Percentiles rank a stretch among this genome's conserved stretches.
Evolutionary conservation across 2,888 invertebrate species (phyloP).

Genomic region (Pharmacophagus antenor): DNA sequence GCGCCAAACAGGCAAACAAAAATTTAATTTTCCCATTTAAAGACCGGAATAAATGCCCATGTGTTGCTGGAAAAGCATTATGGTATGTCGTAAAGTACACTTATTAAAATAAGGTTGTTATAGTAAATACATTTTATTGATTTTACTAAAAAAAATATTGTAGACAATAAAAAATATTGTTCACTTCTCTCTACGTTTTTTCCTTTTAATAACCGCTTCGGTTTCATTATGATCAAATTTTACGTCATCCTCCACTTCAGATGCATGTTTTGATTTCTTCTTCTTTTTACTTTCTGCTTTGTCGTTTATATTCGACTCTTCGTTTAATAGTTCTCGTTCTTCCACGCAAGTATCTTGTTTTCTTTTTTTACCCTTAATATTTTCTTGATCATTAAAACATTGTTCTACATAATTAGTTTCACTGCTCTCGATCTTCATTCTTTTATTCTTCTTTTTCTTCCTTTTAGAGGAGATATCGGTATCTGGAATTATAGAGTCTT

Average conservation of each 20-base stretch:
- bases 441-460: slow-evolving; percentile 43
- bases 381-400: not conserved
- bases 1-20: too few species aligned
- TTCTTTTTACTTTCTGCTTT: slow-evolving; percentile 24
- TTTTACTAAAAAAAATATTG: too few species aligned
- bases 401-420: not conserved
- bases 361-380: slow-evolving; percentile 29
- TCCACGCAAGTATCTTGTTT: slow-evolving; percentile 26
- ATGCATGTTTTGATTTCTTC: slow-evolving; percentile 23
- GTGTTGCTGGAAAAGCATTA: too few species aligned
- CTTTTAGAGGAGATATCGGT: slow-evolving; percentile 28
- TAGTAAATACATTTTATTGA: not conserved
- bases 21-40: too few species aligned
- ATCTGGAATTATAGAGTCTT: slow-evolving; percentile 24
- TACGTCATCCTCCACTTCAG: slow-evolving; percentile 23
- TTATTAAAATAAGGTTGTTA: too few species aligned
- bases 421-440: slow-evolving; percentile 13
- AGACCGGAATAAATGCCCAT: too few species aligned
- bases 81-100: too few species aligned
- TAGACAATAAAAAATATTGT: too few species aligned
- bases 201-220: slow-evolving; percentile 15
- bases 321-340: slow-evolving; percentile 1
- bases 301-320: slow-evolving; percentile 2
- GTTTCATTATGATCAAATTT: slow-evolving; percentile 3
- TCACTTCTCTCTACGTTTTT: slow-evolving; percentile 6